Evolutionary conservation across 53 echinoderm and acorn worm genomes (phyloP), one percentile per base, ranked within the genome.

Genomic region (Holothuria scabra): DNA sequence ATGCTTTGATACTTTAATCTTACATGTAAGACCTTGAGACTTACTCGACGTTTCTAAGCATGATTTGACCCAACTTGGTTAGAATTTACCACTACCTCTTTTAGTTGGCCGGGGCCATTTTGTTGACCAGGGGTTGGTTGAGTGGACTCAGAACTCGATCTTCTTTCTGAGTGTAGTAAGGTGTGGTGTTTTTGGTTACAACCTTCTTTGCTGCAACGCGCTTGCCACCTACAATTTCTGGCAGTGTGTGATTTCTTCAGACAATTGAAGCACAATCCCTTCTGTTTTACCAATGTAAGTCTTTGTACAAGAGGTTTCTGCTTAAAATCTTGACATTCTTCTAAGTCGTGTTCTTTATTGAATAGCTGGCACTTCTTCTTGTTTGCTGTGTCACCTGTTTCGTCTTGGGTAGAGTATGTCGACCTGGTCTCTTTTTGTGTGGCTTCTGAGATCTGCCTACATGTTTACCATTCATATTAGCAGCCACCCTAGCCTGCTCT

Each of bases 1-100:
- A 34, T 81, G 29, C 35, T 48, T 14, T 37, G 33, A 8, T 66
- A 26, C 59, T 56, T 64, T 8, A 90, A 23, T 83, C 67, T 82
- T 31, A 85, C 90, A 11, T 86, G 90, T 12, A 86, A 34, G 29
- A 86, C 60, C 49, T 84, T 64, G 5, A 83, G 74, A 82, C 48
- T 81, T 90, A 23, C 80, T 60, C 35, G 60, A 55, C 20, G 85
- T 85, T 5, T 87, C 87, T 26, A 84, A 25, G 83, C 84, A 8
- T 37, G 59, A 20, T 68, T 68, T 58, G 84, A 87, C 56, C 41
- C 65, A 60, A 28, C 64, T 33, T 14, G 29, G 21, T 3, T 72
- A 84, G 48, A 49, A 33, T 12, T 57, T 74, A 38, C 91, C 87
- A 34, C 37, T 74, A 22, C 82, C 71, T 23, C 85, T 69, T 8